Evolutionary conservation across 2,113 vertebrate genomes (phyloP).

Genomic region (Pelodiscus sinensis): DNA sequence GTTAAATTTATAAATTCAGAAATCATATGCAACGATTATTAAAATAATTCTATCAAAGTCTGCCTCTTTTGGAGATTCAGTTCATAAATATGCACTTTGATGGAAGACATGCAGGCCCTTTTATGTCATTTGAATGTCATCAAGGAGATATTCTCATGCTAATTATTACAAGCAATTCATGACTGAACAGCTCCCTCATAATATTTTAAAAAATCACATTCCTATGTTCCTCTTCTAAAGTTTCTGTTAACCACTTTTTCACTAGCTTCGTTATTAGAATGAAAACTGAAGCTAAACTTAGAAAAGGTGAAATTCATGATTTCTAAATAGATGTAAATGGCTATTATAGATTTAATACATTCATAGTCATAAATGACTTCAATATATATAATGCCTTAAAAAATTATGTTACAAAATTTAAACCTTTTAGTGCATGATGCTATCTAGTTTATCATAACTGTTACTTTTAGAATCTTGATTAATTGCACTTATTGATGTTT

Average conservation of each 20-base stretch:
- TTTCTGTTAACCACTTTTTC: constrained; percentile 56
- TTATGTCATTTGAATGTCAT: constrained; percentile 78
- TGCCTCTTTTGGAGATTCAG: constrained; percentile 46
- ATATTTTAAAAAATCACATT: constrained; percentile 54
- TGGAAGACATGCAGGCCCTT: constrained; percentile 67
- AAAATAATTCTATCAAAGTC: constrained; percentile 71
- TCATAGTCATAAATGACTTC: not conserved
- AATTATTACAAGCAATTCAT: constrained; percentile 75
- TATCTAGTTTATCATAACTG: not conserved
- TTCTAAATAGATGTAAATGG: not conserved
- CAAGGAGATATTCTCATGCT: constrained; percentile 79
- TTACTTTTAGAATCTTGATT: not conserved
- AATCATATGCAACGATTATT: constrained; percentile 71
- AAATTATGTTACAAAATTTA: not conserved
- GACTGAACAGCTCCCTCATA: constrained; percentile 68
- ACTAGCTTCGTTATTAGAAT: constrained; percentile 13
- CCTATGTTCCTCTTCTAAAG: constrained; percentile 36
- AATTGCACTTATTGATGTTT: not conserved
- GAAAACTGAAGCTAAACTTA: not conserved
- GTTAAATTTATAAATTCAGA: constrained; percentile 42
- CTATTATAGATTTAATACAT: not conserved
- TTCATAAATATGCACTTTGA: constrained; percentile 80
- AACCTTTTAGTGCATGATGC: not conserved
- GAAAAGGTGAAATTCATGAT: not conserved
- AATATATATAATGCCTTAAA: not conserved